phyloP scores from a whole-genome alignment of 2,797 vertebrate species.

The Xiphophorus birchmanni region DNA sequence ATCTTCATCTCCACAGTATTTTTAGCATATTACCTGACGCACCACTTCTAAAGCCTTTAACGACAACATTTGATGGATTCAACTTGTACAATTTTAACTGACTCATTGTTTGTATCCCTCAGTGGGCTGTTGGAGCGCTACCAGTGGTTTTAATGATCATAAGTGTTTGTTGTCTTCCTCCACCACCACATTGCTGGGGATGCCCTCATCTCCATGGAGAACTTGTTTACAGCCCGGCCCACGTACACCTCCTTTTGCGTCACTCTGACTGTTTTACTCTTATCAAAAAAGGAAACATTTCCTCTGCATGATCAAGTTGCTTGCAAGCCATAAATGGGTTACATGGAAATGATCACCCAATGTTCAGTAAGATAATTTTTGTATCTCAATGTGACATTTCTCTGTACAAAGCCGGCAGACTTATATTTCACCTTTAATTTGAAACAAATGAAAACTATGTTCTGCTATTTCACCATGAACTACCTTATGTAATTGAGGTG shows the following conservation, averaged over 20 bases:
- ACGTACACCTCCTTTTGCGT: conserved; percentile 45
- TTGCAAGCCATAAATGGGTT: conserved; percentile 27
- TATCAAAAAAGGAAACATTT: conserved; percentile 38
- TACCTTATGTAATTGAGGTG: neutral
- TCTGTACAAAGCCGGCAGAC: neutral
- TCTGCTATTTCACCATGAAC: neutral
- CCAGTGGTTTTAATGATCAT: conserved; percentile 14
- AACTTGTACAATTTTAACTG: neutral
- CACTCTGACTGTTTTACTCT: conserved; percentile 48
- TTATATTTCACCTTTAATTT: neutral
- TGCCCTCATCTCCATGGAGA: conserved; percentile 29
- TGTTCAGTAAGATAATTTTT: conserved; percentile 1
- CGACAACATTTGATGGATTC: neutral
- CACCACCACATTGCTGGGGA: conserved; percentile 38
- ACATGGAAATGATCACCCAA: conserved; percentile 28
- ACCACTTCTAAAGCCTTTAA: neutral
- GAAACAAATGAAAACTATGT: neutral
- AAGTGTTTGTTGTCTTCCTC: conserved; percentile 15
- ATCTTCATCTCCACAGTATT: neutral
- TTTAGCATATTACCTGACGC: neutral
- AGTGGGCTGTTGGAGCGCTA: neutral
- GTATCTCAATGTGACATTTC: neutral
- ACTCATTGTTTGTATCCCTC: conserved; percentile 11
- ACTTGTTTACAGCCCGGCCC: neutral
- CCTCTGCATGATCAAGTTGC: conserved; percentile 25